Evolutionary conservation across 1,140 invertebrate genomes (phyloP), one percentile per base, ranked within the genome.

Genomic region (Zaprionus inermis): DNA sequence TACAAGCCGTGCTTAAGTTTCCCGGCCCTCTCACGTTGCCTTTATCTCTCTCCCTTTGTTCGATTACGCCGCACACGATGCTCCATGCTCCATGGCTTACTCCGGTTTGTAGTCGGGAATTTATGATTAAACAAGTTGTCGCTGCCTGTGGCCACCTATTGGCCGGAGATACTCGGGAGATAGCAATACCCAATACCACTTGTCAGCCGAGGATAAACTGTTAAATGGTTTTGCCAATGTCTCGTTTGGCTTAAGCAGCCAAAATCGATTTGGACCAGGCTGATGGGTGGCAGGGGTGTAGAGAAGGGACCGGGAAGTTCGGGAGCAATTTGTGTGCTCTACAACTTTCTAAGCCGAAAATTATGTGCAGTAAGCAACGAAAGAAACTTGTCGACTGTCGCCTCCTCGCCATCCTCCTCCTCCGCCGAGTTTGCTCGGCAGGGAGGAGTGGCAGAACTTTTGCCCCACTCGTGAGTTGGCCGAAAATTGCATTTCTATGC

Each of bases 401-500:
- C 10, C n/a, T n/a, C n/a, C n/a, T n/a, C 41, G 18, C 16, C 28
- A 38, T 46, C 16, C 28, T 58, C n/a, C 24, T 22, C 5, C 20
- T 57, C 24, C 11, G 14, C 24, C 11, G 14, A 38, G 36, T 38
- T 6, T 12, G 12, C 5, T 24, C 4, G 22, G 4, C 2, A 4
- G 22, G 24, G 20, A 12, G 20, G 16, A 7, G 18, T 22, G n/a
- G 30, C 28, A 56, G 55, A 38, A 38, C 56, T 41, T 72, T 78
- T 81, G 79, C 49, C 55, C 65, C 76, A 75, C 61, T 81, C 52
- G 68, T 58, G 61, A 68, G 76, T 68, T 80, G 81, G 77, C 55
- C 81, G 81, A 82, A 81, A 86, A 86, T 89, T 79, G 83, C 84
- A 86, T 86, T 86, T 86, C 83, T 82, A 86, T 86, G 83, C 83